Evolutionary conservation across 2,888 invertebrate species (phyloP).

Genomic region (Drosophila longiperda): DNA sequence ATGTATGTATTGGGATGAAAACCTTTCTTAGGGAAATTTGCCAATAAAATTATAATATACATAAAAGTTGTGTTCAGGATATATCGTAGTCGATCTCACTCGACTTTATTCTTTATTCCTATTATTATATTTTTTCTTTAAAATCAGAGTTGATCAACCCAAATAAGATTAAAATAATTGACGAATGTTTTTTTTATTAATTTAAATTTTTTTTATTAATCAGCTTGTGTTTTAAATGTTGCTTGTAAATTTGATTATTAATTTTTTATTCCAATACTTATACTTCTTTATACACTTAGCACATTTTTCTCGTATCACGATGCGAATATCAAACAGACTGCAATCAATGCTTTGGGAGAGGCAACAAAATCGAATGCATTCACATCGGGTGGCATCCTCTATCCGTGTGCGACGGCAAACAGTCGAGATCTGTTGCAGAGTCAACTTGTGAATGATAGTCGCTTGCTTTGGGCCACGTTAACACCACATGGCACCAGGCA

Average conservation of each 20-base stretch:
- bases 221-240: too few species aligned
- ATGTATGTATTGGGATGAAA: too few species aligned
- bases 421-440: conserved; percentile 85
- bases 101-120: neutral
- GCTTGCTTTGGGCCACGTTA: conserved; percentile 93
- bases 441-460: conserved; percentile 87
- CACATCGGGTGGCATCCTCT: conserved; percentile 87
- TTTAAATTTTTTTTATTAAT: too few species aligned
- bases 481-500: conserved; percentile 93
- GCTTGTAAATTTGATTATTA: neutral
- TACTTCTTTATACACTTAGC: conserved; percentile 59
- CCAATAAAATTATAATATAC: too few species aligned
- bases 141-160: neutral
- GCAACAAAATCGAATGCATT: conserved; percentile 85
- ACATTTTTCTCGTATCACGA: conserved; percentile 84
- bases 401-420: conserved; percentile 86
- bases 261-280: neutral
- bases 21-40: too few species aligned
- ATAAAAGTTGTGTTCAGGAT: too few species aligned
- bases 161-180: neutral
- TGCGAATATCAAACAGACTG: conserved; percentile 86
- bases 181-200: neutral
- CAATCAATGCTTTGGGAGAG: conserved; percentile 87
- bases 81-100: too few species aligned
- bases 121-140: neutral